phyloP scores from a whole-genome alignment of 2,888 invertebrate genomes.

The Xylota segnis region DNA sequence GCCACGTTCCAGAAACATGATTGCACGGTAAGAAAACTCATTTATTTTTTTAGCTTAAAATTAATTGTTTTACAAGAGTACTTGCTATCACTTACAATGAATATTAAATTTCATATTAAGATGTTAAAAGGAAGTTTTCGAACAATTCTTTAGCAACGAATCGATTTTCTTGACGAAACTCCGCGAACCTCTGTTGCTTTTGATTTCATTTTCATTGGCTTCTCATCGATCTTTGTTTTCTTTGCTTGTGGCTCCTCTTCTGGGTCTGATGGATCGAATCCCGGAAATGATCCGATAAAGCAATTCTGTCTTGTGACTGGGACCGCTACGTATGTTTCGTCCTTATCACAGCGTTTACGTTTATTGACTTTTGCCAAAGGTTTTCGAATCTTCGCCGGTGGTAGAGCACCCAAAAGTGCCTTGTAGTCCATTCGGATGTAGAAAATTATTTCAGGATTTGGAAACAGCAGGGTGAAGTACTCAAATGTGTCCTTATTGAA shows the following conservation, averaged over 20 bases:
- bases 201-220: background rate
- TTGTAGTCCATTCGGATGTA: conserved; percentile 79
- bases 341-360: conserved; percentile 9
- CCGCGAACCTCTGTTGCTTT: conserved; percentile 4
- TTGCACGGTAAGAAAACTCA: conserved; percentile 94
- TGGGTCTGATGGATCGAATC: background rate
- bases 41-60: too few relatives aligned
- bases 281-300: conserved; percentile 80
- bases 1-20: conserved; percentile 91
- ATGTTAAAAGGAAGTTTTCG: too few relatives aligned
- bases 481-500: conserved; percentile 81
- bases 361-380: conserved; percentile 40
- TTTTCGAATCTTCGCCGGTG: background rate
- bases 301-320: conserved; percentile 82
- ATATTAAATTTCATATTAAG: too few relatives aligned
- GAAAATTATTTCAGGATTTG: conserved; percentile 80
- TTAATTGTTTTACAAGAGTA: background rate
- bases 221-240: conserved; percentile 16
- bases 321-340: conserved; percentile 54
- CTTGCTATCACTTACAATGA: too few relatives aligned
- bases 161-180: background rate
- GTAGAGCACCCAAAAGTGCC: conserved; percentile 34
- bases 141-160: conserved; percentile 6
- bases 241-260: conserved; percentile 4
- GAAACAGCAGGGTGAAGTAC: conserved; percentile 81